Conservation (phyloP, 2,888 invertebrate genomes). For the Melikaiella ostensackeni region DNA sequence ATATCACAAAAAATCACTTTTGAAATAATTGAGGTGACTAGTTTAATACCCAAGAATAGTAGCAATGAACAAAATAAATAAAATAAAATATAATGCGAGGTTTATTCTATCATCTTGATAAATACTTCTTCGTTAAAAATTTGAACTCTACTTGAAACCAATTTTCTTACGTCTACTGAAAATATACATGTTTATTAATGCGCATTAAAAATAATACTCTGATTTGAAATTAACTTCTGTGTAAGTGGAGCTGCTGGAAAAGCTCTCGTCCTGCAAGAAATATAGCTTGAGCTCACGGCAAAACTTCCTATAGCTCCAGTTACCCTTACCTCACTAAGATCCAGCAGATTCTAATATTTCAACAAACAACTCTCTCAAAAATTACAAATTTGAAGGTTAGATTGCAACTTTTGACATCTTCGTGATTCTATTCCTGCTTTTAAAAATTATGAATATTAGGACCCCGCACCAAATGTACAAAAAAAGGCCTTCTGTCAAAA, state of each 20-base stretch:
- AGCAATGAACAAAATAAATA: background rate
- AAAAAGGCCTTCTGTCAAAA: no score
- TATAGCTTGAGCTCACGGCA: background rate
- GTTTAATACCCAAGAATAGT: no score
- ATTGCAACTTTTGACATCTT: background rate
- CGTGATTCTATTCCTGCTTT: no score
- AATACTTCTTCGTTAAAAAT: background rate
- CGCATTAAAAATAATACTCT: background rate
- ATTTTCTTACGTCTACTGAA: background rate
- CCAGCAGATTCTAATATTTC: conserved; percentile 55
- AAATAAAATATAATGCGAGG: background rate
- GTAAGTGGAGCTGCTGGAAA: conserved; percentile 1
- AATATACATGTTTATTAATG: background rate
- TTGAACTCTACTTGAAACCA: background rate
- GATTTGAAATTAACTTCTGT: background rate
- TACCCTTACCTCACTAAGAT: conserved; percentile 54
- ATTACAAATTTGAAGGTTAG: background rate
- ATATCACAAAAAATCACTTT: no score
- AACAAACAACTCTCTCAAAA: conserved; percentile 10
- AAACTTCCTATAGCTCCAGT: conserved; percentile 1
- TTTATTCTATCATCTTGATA: background rate
- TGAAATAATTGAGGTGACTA: no score
- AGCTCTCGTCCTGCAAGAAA: conserved; percentile 12
- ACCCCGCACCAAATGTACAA: no score
- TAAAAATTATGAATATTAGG: no score